phyloP scores from a whole-genome alignment of 2,113 vertebrate genomes.

The Phalacrocorax aristotelis region DNA sequence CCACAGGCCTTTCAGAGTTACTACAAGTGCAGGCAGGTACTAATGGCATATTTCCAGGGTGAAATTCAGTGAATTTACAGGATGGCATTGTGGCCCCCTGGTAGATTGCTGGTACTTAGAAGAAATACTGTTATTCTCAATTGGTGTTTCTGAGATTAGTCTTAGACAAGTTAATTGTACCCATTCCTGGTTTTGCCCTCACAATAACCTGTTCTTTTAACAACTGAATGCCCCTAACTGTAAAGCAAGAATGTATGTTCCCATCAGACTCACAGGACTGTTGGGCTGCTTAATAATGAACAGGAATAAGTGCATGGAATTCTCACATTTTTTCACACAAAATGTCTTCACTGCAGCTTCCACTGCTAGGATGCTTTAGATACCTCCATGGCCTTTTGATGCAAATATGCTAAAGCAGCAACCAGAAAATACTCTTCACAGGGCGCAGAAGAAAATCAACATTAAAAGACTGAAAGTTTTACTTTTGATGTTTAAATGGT shows the following conservation, averaged over 20 bases:
- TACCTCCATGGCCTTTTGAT: neutral
- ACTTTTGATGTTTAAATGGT: slow-evolving; percentile 22
- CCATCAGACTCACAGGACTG: neutral
- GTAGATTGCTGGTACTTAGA: neutral
- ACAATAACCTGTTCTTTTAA: neutral
- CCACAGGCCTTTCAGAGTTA: neutral
- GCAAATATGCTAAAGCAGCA: neutral
- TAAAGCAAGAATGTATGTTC: neutral
- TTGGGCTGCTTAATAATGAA: neutral
- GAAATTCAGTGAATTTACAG: neutral
- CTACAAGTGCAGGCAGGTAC: neutral
- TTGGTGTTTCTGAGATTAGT: neutral
- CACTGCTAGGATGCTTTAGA: neutral
- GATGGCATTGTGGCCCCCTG: neutral
- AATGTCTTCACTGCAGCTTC: neutral
- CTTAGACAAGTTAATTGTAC: neutral
- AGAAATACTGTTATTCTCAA: neutral
- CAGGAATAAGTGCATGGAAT: neutral
- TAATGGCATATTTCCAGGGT: neutral
- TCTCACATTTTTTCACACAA: neutral
- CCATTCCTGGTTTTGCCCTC: neutral
- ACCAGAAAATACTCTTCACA: neutral
- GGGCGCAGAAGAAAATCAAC: neutral
- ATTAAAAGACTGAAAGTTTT: neutral
- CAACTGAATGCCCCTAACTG: neutral